Evolutionary conservation across 2,113 vertebrate genomes (phyloP).

Genomic region (Proteles cristata): DNA sequence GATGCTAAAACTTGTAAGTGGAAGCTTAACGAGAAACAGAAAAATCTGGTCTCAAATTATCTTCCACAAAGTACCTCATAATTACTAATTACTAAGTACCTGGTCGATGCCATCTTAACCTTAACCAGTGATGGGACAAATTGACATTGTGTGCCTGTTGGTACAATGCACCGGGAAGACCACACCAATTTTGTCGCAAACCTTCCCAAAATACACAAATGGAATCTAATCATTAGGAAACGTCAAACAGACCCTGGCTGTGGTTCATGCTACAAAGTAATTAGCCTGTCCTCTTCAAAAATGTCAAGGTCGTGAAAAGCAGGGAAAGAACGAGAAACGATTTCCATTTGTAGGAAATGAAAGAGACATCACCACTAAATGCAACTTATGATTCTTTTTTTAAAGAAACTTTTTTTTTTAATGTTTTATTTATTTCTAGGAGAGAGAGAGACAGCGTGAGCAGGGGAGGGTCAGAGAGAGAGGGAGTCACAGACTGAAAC

Average conservation of each 20-base stretch:
- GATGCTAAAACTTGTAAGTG: neutral
- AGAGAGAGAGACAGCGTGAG: too few species aligned
- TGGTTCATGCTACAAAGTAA: slow-evolving; percentile 5
- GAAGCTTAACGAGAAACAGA: slow-evolving; percentile 16
- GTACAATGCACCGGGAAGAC: neutral
- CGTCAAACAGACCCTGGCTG: neutral
- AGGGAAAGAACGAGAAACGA: neutral
- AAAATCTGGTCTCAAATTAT: slow-evolving; percentile 10
- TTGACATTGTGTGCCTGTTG: neutral
- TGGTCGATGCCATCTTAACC: neutral
- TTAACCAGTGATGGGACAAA: neutral
- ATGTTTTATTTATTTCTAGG: too few species aligned
- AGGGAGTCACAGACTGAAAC: too few species aligned
- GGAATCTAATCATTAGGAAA: slow-evolving; percentile 41
- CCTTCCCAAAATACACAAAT: neutral
- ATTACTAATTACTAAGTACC: slow-evolving; percentile 37
- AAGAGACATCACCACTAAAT: slow-evolving; percentile 29
- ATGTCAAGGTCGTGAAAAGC: slow-evolving; percentile 18
- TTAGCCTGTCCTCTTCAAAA: slow-evolving; percentile 15
- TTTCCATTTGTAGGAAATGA: slow-evolving; percentile 27
- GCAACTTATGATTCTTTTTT: neutral
- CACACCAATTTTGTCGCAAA: neutral
- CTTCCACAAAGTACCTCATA: slow-evolving; percentile 37
- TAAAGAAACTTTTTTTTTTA: too few species aligned
- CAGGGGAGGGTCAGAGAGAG: too few species aligned